Conservation (phyloP, 2,797 vertebrate genomes). For the Arctocebus calabarensis region DNA sequence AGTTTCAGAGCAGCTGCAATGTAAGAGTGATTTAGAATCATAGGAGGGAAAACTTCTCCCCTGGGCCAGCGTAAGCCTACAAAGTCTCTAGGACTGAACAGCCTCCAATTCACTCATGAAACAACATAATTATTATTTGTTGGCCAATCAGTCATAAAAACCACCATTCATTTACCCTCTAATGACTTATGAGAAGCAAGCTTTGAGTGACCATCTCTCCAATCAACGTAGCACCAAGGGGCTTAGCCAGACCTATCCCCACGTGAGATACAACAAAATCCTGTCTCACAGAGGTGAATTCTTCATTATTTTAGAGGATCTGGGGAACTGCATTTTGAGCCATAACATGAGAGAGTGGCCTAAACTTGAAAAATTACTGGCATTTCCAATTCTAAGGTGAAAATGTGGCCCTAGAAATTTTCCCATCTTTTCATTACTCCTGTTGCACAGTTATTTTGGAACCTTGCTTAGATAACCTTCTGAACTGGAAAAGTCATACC, state of each 20-base stretch:
- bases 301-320: conserved; percentile 4
- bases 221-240: background rate
- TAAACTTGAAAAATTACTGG: conserved; percentile 42
- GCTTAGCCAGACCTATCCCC: background rate
- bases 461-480: background rate
- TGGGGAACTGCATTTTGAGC: background rate
- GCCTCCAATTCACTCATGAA: conserved; percentile 12
- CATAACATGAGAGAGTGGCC: background rate
- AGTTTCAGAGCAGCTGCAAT: background rate
- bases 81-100: conserved; percentile 33
- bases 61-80: conserved; percentile 17
- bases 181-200: conserved; percentile 48
- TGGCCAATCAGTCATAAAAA: conserved; percentile 51
- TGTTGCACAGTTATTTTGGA: background rate
- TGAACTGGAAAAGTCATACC: background rate
- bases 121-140: conserved; percentile 55
- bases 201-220: conserved; percentile 26
- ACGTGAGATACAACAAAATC: conserved; percentile 51
- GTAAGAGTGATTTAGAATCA: background rate
- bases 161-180: background rate
- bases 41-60: background rate
- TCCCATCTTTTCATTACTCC: background rate
- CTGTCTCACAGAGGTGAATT: background rate
- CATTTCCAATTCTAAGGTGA: conserved; percentile 1
- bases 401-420: background rate